phyloP scores from a whole-genome alignment of 2,888 invertebrate genomes.

The Brachynemurus nebulosus region DNA sequence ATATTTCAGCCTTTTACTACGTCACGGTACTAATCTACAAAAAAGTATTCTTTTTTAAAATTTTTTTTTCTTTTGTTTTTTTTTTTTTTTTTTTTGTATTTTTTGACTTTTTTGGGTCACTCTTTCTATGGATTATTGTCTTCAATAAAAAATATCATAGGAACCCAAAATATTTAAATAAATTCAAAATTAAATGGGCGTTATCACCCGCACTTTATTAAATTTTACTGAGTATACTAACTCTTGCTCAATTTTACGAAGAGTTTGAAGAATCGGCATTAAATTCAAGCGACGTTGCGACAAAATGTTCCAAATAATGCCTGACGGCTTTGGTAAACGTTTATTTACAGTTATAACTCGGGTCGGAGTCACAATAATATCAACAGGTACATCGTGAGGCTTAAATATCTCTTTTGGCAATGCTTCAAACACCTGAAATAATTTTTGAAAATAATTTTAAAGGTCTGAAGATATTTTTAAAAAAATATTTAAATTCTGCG shows the following conservation, averaged over 20 bases:
- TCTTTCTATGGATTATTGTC: too few species aligned
- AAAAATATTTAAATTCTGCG: too few species aligned
- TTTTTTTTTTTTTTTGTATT: too few species aligned
- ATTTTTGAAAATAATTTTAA: not conserved
- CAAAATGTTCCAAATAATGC: constrained; percentile 68
- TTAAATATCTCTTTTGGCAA: constrained; percentile 62
- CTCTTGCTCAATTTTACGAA: constrained; percentile 55
- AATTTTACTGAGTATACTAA: constrained; percentile 35
- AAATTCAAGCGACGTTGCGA: constrained; percentile 55
- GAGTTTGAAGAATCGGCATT: constrained; percentile 57
- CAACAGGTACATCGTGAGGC: constrained; percentile 70
- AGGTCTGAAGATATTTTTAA: too few species aligned
- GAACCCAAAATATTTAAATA: not conserved
- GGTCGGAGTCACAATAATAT: constrained; percentile 74
- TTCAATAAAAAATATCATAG: not conserved
- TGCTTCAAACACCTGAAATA: constrained; percentile 48
- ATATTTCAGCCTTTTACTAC: too few species aligned
- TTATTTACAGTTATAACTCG: constrained; percentile 51
- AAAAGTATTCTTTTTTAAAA: too few species aligned
- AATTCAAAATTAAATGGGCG: not conserved
- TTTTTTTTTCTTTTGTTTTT: too few species aligned
- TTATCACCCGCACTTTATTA: too few species aligned
- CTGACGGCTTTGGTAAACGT: constrained; percentile 47
- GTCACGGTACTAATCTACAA: too few species aligned
- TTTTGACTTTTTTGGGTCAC: too few species aligned